Conservation (phyloP, 2,888 invertebrate genomes). For the Callyntrura sp. region DNA sequence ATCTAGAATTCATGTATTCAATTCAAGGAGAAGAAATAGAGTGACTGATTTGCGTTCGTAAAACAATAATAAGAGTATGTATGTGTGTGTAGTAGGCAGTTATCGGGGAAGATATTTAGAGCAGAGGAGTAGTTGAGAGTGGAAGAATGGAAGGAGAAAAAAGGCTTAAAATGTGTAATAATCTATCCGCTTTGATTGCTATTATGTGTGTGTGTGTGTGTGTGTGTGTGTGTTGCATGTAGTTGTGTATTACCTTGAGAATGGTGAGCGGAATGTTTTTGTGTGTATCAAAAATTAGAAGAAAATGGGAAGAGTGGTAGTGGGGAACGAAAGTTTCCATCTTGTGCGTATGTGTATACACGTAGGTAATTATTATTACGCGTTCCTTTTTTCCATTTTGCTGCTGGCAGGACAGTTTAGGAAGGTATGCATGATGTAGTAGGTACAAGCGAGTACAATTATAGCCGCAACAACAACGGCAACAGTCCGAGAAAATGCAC, state of each 20-base stretch:
- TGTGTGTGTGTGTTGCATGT: slow-evolving; percentile 43
- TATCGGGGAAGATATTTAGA: background rate
- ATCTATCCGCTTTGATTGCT: slow-evolving; percentile 22
- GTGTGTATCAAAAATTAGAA: background rate
- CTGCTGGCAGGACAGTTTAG: slow-evolving; percentile 5
- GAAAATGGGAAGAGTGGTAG: background rate
- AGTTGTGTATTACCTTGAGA: background rate
- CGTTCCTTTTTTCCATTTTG: background rate
- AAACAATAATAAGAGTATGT: slow-evolving; percentile 63
- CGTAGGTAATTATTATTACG: no score
- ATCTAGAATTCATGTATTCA: slow-evolving; percentile 50
- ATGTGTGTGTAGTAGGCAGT: slow-evolving; percentile 2
- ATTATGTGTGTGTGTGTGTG: no score
- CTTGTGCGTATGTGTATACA: background rate
- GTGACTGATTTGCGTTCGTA: slow-evolving; percentile 57
- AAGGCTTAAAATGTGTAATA: slow-evolving; percentile 32
- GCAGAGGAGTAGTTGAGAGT: background rate
- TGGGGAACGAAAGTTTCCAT: slow-evolving; percentile 38
- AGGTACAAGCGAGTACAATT: background rate
- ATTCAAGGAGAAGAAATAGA: slow-evolving; percentile 47
- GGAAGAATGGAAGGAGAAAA: slow-evolving; percentile 19
- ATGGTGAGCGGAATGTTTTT: background rate
- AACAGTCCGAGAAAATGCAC: slow-evolving; percentile 14
- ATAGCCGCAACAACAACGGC: background rate
- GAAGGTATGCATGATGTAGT: background rate